Evolutionary conservation across 2,888 invertebrate species (phyloP), one percentile per base, ranked within the genome.

Genomic region (Cylloceria caligata): DNA sequence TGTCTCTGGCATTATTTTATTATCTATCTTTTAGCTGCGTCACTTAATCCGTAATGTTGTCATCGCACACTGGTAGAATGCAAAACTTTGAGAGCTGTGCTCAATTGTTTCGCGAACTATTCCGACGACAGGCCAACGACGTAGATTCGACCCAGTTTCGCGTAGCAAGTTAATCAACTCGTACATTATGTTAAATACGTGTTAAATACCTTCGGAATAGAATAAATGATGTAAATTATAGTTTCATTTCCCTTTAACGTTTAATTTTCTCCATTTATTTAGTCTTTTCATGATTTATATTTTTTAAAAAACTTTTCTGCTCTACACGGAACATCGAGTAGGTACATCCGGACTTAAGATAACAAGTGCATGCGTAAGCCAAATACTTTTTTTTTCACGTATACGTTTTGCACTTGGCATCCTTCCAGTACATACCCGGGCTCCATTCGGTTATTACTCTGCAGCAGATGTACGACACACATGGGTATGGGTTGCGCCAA

Each of bases 401-500:
- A 47, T 36, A 62, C 68, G 21, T 76, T 68, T 69, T 60, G 16
- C 67, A 62, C 52, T 62, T 76, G 81, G 81, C 81, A 42, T 36
- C 67, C 67, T 81, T 81, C 76, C 76, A 72, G 67, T 72, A 16
- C 21, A 34, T 24, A 34, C 60, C 62, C 13, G 42, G 30, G 67
- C 67, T 68, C n/a, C 67, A 36, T 72, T 76, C 34, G 71, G 39
- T 67, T 76, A 72, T 76, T 62, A 68, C 69, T 72, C 19, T 19
- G 45, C 19, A 49, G 52, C 81, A 81, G 71, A 76, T 76, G 81
- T 52, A 72, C 67, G 21, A 52, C 80, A 67, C 36, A 27, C 68
- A 60, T 60, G 34, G 34, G 19, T 34, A 57, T 21, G 36, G 71
- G 21, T 24, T 27, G 16, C 49, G 39, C 75, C 67, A 67, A 76